phyloP scores from a whole-genome alignment of 2,113 vertebrate species.

The Indicator indicator region DNA sequence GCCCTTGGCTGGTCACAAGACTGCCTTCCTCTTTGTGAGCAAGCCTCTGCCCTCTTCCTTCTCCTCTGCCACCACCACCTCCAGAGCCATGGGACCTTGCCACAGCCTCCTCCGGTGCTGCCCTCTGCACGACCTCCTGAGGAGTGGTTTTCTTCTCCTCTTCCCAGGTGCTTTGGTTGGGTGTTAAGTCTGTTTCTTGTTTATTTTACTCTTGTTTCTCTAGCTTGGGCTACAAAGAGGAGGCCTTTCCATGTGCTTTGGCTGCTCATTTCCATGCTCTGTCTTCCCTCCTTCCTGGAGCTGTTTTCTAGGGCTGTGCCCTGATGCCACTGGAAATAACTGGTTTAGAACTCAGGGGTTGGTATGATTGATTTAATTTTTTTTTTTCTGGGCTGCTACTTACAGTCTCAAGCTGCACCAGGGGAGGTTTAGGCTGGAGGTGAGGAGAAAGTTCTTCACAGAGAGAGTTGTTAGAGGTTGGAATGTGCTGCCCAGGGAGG shows the following conservation, averaged over 20 bases:
- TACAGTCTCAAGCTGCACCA: not conserved
- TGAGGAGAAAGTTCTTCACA: no score
- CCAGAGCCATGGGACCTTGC: fast-evolving
- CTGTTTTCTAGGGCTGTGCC: not conserved
- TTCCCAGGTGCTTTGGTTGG: not conserved
- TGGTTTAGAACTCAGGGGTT: not conserved
- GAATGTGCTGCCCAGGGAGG: no score
- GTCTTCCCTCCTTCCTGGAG: not conserved
- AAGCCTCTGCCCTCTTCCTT: not conserved
- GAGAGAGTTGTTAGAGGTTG: no score
- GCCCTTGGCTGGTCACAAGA: not conserved
- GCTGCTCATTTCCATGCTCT: not conserved
- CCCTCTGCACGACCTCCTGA: fast-evolving
- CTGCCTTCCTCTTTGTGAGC: not conserved
- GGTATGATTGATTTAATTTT: not conserved
- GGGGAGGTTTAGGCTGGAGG: no score
- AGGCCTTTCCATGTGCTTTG: not conserved
- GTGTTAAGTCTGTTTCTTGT: not conserved
- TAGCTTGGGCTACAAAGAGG: not conserved
- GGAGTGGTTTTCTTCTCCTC: not conserved
- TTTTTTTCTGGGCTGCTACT: not conserved
- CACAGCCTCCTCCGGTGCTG: not conserved
- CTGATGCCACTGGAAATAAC: not conserved
- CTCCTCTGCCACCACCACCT: no score
- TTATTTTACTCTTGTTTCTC: not conserved